phyloP scores from a whole-genome alignment of 1,140 invertebrate species.

The Panagrolaimus sp. region DNA sequence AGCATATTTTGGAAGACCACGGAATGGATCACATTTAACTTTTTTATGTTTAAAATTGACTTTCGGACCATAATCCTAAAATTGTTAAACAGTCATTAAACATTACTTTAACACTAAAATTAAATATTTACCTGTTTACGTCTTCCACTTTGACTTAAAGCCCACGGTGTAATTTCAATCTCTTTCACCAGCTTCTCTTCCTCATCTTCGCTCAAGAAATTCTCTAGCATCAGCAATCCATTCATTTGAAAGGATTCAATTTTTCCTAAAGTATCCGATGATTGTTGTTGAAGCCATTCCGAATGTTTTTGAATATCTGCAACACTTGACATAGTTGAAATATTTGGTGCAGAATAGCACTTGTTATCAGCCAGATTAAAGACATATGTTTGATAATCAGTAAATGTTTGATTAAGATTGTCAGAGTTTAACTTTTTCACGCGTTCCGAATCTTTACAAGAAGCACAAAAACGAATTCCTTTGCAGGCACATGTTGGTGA shows the following conservation, averaged over 20 bases:
- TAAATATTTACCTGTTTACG: slow-evolving; percentile 30
- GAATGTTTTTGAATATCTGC: slow-evolving; percentile 23
- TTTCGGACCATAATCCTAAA: slow-evolving; percentile 89
- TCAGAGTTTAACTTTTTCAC: slow-evolving; percentile 34
- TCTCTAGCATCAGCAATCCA: slow-evolving; percentile 37
- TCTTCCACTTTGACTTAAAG: slow-evolving; percentile 85
- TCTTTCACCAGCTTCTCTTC: slow-evolving; percentile 68
- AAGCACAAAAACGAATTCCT: slow-evolving; percentile 43
- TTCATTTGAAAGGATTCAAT: slow-evolving; percentile 31
- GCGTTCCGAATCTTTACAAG: slow-evolving; percentile 39
- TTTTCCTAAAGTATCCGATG: slow-evolving; percentile 4
- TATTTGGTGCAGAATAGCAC: slow-evolving; percentile 11
- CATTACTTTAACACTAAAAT: too few relatives aligned
- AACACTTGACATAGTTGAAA: slow-evolving; percentile 14
- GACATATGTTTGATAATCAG: slow-evolving; percentile 28
- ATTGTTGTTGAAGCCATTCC: slow-evolving; percentile 10
- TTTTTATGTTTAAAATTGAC: slow-evolving; percentile 94
- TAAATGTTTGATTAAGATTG: slow-evolving; percentile 23
- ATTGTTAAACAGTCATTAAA: slow-evolving; percentile 47
- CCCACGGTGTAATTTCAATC: slow-evolving; percentile 79
- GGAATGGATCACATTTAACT: slow-evolving; percentile 71
- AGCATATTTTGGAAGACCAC: slow-evolving; percentile 78
- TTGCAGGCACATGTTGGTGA: slow-evolving; percentile 44
- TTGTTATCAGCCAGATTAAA: slow-evolving; percentile 20
- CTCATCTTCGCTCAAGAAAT: slow-evolving; percentile 64